A percentile compares a stretch with the other conserved stretches of the same genome.
Evolutionary conservation across 2,113 vertebrate genomes (phyloP).

Genomic region (Pteropus alecto): DNA sequence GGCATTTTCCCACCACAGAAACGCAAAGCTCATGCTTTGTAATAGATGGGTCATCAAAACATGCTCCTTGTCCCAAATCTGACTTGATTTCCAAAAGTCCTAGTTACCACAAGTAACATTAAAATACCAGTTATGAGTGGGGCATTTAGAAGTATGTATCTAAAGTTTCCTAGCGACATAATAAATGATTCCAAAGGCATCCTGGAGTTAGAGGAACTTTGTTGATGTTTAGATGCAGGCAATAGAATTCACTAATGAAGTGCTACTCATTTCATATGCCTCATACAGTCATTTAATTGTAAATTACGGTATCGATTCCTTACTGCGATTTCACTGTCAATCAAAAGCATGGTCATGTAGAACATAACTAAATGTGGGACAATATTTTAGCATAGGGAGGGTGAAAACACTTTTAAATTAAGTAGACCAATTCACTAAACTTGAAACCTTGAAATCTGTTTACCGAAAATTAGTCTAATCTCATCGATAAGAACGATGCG

Average conservation of each 20-base stretch:
- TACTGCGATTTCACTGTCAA: slow-evolving; percentile 53
- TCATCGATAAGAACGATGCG: background rate
- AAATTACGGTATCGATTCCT: slow-evolving; percentile 48
- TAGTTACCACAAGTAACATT: background rate
- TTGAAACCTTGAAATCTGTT: slow-evolving; percentile 30
- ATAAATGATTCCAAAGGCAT: background rate
- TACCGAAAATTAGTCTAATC: background rate
- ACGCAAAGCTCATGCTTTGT: background rate
- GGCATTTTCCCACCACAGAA: background rate
- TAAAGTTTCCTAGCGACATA: background rate
- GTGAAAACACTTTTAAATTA: slow-evolving; percentile 43
- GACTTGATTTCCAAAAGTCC: background rate
- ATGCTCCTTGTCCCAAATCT: background rate
- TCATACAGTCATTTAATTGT: slow-evolving; percentile 37
- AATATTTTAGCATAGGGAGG: slow-evolving; percentile 12
- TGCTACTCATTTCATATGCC: background rate
- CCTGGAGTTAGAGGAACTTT: background rate
- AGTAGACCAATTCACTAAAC: slow-evolving; percentile 6
- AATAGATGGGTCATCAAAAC: slow-evolving; percentile 5
- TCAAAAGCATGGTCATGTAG: background rate
- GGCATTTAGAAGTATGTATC: background rate
- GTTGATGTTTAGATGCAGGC: background rate
- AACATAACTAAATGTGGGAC: background rate
- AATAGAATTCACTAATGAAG: slow-evolving; percentile 39
- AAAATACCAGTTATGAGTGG: background rate